phyloP scores from a whole-genome alignment of 2,797 vertebrate genomes.

The Enteromius viviparus region DNA sequence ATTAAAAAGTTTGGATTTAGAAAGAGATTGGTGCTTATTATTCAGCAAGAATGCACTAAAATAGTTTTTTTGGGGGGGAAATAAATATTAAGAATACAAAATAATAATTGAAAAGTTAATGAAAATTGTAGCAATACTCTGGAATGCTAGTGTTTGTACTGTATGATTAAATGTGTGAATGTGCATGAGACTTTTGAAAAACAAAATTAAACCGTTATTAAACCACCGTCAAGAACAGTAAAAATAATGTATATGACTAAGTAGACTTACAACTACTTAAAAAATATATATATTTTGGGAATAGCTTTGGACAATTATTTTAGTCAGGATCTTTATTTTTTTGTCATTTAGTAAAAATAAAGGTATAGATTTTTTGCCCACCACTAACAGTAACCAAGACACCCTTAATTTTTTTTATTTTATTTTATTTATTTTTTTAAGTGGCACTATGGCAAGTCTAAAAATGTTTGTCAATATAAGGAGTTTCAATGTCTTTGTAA shows the following conservation, averaged over 20 bases:
- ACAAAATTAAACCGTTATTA: not conserved
- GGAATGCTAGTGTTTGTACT: not conserved
- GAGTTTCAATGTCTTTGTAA: slow-evolving; percentile 1
- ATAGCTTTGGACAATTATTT: not conserved
- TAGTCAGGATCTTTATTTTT: not conserved
- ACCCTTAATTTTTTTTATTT: not conserved
- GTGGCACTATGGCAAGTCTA: not conserved
- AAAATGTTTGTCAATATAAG: not conserved
- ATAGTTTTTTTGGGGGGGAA: not conserved
- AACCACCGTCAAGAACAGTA: no score
- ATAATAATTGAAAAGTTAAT: not conserved
- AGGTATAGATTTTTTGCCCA: not conserved
- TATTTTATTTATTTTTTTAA: not conserved
- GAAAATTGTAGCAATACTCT: not conserved
- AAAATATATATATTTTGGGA: not conserved
- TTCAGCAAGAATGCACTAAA: not conserved
- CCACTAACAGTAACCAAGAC: not conserved
- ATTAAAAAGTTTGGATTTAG: not conserved
- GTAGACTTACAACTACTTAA: not conserved
- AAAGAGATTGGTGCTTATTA: not conserved
- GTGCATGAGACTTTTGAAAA: not conserved
- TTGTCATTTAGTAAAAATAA: not conserved
- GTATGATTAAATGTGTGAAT: not conserved
- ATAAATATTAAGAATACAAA: no score
- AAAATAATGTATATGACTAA: not conserved